Base-by-base conservation (phyloP, 2,797 vertebrate species). In the Halcyon leucocephala region DNA sequence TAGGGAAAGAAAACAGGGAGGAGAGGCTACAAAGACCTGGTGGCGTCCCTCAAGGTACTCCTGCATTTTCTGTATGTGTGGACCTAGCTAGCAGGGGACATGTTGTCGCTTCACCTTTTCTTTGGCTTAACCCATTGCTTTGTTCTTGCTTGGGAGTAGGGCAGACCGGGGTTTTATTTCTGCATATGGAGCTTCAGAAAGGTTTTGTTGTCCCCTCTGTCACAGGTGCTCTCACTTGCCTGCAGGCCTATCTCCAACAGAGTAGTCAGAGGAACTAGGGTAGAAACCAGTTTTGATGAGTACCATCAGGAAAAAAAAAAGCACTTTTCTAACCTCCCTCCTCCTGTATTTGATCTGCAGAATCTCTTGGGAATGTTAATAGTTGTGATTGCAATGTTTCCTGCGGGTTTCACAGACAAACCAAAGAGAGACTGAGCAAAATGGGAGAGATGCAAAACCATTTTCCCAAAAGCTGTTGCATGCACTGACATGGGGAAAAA, bases 1-100 rank as follows among this genome's bases (percentile, higher is more conserved):
- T 21, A 37, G 62, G 44, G 41, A 58, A 17, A 41, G 48, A 39
- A 55, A 79, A 49, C 0, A 0, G 41, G 41, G 41, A 55, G 48
- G 46, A 62, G 48, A 73, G 49, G n/a, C 57, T 33, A n/a, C 61
- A 79, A 79, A 88, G 67, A 48, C 25, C 28, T 51, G 61, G 20
- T 2, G 2, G 28, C 73, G 65, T 52, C 49, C 33, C 57, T n/a
- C 70, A 71, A 41, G 44, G 33, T 16, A 46, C 13, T 64, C 29
- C n/a, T 79, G 41, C 19, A 2, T 46, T 62, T 49, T 42, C 37
- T 0, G 0, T 22, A 15, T 22, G 14, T 22, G 12, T 20, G 1
- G 7, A 31, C 42, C 49, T 55, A 42, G 49, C 19, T 42, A 61
- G 31, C 67, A 61, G 29, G 39, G 1, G 1, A 9, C 35, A 16